phyloP scores from a whole-genome alignment of 2,888 invertebrate genomes.

The Dynastes tityus region DNA sequence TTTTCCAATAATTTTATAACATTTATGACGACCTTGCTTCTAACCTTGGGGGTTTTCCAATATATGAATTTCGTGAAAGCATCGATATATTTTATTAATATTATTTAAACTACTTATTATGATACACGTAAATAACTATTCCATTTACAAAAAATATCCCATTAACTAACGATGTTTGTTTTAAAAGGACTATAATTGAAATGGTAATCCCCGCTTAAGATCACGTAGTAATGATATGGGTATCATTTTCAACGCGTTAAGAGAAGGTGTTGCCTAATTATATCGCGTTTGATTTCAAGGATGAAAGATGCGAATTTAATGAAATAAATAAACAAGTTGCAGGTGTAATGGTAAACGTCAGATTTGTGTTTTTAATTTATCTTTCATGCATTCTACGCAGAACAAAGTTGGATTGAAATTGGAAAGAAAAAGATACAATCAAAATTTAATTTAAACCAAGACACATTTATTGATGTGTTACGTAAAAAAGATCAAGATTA shows the following conservation, averaged over 20 bases:
- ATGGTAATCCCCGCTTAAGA: background rate
- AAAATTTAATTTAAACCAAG: too few relatives aligned
- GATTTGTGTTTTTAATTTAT: background rate
- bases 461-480: too few relatives aligned
- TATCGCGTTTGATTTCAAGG: slow-evolving; percentile 5
- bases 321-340: background rate
- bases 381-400: background rate
- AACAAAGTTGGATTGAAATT: too few relatives aligned
- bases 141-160: background rate
- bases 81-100: slow-evolving; percentile 9
- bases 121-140: too few relatives aligned
- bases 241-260: background rate
- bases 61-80: slow-evolving; percentile 18
- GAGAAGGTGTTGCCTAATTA: background rate
- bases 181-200: background rate
- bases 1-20: slow-evolving; percentile 13
- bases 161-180: background rate
- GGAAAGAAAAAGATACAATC: too few relatives aligned
- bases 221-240: background rate
- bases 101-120: slow-evolving; percentile 9
- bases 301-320: slow-evolving; percentile 9
- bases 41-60: slow-evolving; percentile 30
- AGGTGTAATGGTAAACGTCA: background rate
- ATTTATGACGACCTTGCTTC: background rate
- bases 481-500: too few relatives aligned